Evolutionary conservation across 2,113 vertebrate species (phyloP).

Genomic region (human): DNA sequence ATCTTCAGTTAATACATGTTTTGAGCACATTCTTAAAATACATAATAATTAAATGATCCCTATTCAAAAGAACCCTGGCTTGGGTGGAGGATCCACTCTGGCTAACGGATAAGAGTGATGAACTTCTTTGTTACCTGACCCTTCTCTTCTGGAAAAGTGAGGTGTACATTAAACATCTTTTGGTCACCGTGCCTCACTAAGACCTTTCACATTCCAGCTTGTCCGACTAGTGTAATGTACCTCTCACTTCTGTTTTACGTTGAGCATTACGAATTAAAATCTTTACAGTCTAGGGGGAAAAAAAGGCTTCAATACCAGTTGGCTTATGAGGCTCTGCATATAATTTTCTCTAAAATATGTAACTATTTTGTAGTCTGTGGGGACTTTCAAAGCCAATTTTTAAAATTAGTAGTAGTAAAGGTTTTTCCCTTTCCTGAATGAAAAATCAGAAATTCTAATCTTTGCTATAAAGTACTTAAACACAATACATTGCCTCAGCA

Average conservation of each 20-base stretch:
- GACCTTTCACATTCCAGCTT: not conserved
- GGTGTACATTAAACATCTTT: not conserved
- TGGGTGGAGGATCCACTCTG: not conserved
- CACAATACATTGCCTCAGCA: not conserved
- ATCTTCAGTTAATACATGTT: not conserved
- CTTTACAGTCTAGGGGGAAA: not conserved
- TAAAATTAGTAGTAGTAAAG: slow-evolving; percentile 29
- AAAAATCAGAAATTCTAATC: slow-evolving; percentile 33
- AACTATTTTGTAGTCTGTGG: not conserved
- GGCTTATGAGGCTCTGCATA: not conserved
- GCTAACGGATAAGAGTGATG: not conserved
- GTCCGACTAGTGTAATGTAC: not conserved
- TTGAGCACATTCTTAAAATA: not conserved
- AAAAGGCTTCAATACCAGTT: not conserved
- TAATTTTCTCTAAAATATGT: slow-evolving; percentile 6
- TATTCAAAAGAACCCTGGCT: not conserved
- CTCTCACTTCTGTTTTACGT: not conserved
- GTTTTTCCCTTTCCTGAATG: slow-evolving; percentile 6
- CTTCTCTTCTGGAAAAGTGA: not conserved
- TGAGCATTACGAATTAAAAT: not conserved
- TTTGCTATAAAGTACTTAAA: not conserved
- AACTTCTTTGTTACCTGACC: not conserved
- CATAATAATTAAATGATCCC: not conserved
- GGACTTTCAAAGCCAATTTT: slow-evolving; percentile 20
- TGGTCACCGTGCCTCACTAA: accelerated